phyloP scores from a whole-genome alignment of 2,888 invertebrate species.

The Automeris io region DNA sequence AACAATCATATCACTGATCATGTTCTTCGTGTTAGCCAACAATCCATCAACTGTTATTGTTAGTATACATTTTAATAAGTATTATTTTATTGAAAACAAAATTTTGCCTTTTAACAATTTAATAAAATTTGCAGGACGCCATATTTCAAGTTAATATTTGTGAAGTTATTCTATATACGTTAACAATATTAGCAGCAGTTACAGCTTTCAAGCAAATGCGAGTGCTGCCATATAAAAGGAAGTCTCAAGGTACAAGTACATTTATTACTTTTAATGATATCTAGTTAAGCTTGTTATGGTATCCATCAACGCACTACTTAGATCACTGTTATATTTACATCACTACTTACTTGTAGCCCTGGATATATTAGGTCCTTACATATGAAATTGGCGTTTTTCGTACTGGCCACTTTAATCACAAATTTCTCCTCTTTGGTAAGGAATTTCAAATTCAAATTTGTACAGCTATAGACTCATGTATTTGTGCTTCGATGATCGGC shows the following conservation, averaged over 20 bases:
- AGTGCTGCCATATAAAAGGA: conserved; percentile 80
- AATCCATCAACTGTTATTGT: conserved; percentile 77
- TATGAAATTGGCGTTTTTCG: too few species aligned
- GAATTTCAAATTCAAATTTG: too few species aligned
- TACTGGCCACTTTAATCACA: too few species aligned
- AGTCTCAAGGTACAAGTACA: conserved; percentile 60
- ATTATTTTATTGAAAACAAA: conserved; percentile 4
- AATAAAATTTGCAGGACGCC: conserved; percentile 65
- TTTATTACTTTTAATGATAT: not conserved
- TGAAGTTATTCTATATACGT: conserved; percentile 83
- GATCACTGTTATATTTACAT: too few species aligned
- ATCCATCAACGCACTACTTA: not conserved
- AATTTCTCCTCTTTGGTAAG: too few species aligned
- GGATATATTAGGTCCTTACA: too few species aligned
- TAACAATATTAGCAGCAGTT: conserved; percentile 79
- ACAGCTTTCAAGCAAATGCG: conserved; percentile 83
- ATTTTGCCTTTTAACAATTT: not conserved
- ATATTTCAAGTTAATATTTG: conserved; percentile 86
- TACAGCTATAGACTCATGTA: too few species aligned
- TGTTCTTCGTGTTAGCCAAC: conserved; percentile 90
- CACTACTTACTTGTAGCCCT: too few species aligned
- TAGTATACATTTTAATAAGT: conserved; percentile 21
- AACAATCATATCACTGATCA: conserved; percentile 90
- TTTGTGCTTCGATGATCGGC: too few species aligned
- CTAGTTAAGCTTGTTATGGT: not conserved